Percentiles rank a stretch among this genome's conserved stretches.
phyloP scores from a whole-genome alignment of 2,113 vertebrate species.

The Burhinus bistriatus region DNA sequence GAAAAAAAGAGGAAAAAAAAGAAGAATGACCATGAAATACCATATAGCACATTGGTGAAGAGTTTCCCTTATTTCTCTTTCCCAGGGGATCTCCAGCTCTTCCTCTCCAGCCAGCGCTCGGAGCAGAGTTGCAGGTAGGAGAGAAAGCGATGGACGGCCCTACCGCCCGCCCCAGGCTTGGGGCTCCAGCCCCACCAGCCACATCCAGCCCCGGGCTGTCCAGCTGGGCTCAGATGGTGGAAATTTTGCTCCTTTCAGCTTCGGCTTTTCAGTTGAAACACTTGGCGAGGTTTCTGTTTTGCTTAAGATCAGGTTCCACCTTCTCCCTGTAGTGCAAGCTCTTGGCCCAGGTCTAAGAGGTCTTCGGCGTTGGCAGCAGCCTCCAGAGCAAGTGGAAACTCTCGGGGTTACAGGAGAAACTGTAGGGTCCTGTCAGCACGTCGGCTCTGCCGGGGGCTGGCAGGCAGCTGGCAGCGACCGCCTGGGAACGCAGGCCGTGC shows the following conservation, averaged over 20 bases:
- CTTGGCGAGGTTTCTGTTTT: constrained; percentile 49
- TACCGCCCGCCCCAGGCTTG: background rate
- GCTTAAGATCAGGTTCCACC: constrained; percentile 60
- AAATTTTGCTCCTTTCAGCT: constrained; percentile 24
- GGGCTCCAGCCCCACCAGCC: background rate
- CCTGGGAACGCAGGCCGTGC: background rate
- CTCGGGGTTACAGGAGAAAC: background rate
- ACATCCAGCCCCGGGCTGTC: background rate
- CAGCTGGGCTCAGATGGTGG: background rate
- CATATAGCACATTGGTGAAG: background rate
- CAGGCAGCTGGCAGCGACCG: background rate
- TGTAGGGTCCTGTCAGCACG: background rate
- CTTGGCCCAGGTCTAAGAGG: constrained; percentile 30
- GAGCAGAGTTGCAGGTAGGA: background rate
- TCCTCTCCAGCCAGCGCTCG: background rate
- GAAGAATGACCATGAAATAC: rapidly evolving
- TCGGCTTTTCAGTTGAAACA: background rate
- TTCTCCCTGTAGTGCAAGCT: constrained; percentile 7
- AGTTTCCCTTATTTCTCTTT: background rate
- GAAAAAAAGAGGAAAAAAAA: too few species aligned
- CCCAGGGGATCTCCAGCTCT: background rate
- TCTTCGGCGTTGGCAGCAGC: background rate
- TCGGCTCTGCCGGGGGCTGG: too few species aligned
- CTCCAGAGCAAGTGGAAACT: background rate
- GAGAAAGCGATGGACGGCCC: background rate